A percentile compares a stretch with the other conserved stretches of the same genome.
Evolutionary conservation across 1,140 invertebrate genomes (phyloP).

Genomic region (Scaptomyza hsui): DNA sequence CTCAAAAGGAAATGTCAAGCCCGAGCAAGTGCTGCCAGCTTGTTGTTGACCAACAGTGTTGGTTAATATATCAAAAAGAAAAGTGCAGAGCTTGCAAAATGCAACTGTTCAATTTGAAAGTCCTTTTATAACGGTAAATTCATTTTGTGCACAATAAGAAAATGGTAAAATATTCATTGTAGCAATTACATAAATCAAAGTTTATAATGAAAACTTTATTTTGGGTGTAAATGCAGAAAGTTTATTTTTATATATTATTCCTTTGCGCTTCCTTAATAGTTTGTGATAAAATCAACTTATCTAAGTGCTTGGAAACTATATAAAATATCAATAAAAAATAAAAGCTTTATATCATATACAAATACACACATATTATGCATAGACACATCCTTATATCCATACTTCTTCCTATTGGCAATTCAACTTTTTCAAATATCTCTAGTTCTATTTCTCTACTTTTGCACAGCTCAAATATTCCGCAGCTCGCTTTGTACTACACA

Average conservation of each 20-base stretch:
- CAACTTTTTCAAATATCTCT: neutral
- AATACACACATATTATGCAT: neutral
- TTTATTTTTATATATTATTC: no score
- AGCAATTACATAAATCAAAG: no score
- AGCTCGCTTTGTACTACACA: neutral
- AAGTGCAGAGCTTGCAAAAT: neutral
- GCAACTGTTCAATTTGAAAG: neutral
- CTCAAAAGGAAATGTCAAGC: constrained; percentile 43
- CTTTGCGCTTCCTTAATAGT: no score
- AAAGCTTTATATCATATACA: neutral
- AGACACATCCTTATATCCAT: neutral
- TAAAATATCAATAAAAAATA: neutral
- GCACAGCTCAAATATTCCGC: neutral
- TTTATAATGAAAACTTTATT: no score
- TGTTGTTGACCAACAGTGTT: constrained; percentile 30
- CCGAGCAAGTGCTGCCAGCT: neutral
- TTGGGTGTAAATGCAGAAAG: no score
- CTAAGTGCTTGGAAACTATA: neutral
- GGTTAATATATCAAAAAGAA: constrained; percentile 2
- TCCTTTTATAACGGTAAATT: neutral
- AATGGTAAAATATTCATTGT: neutral
- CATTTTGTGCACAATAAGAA: neutral
- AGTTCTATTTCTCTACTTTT: no score
- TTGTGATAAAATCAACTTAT: neutral
- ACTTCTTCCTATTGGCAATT: neutral